Conservation (phyloP, 2,113 vertebrate genomes). For the Megatriorchis doriae region DNA sequence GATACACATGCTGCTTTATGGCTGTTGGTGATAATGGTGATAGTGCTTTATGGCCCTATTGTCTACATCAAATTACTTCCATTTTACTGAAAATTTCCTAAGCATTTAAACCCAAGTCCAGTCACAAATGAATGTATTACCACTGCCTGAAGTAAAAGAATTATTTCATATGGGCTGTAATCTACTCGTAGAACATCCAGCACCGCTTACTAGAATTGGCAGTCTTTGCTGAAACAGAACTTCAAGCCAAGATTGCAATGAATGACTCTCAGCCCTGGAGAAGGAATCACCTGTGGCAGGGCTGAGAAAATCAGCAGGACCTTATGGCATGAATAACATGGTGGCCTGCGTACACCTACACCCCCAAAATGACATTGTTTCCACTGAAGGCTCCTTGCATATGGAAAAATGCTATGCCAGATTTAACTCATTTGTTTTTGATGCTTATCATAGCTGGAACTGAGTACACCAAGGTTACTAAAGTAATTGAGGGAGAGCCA, state of each 20-base stretch:
- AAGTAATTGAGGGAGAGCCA: slow-evolving; percentile 66
- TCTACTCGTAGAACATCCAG: not conserved
- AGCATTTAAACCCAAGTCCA: not conserved
- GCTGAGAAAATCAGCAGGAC: not conserved
- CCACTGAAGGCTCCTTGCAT: not conserved
- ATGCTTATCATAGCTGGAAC: slow-evolving; percentile 49
- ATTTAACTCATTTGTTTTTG: slow-evolving; percentile 47
- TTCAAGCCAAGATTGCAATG: not conserved
- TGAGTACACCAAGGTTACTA: slow-evolving; percentile 67
- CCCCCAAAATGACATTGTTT: not conserved
- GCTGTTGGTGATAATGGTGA: not conserved
- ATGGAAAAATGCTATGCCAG: not conserved
- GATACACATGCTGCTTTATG: not conserved
- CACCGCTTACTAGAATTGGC: not conserved
- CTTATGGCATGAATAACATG: not conserved
- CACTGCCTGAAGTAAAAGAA: not conserved
- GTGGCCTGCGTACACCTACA: not conserved
- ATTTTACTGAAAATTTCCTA: not conserved
- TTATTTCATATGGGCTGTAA: not conserved
- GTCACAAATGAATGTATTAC: not conserved
- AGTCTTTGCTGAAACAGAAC: not conserved
- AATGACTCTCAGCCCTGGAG: not conserved
- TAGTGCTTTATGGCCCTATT: not conserved
- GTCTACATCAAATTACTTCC: not conserved
- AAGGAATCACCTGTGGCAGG: not conserved